Evolutionary conservation across 2,888 invertebrate species (phyloP).

Genomic region (Arrhopalites spinosus): DNA sequence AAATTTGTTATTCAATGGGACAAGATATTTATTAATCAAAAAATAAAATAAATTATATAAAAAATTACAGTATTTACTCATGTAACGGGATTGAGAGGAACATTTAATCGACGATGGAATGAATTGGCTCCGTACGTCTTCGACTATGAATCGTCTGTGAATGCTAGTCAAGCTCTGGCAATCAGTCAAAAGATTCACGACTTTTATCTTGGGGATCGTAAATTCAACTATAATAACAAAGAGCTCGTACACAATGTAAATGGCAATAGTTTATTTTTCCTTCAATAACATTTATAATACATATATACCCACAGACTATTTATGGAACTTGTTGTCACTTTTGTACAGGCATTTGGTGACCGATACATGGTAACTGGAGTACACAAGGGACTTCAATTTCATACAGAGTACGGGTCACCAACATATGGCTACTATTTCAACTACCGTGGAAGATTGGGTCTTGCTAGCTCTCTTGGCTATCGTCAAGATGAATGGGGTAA

Average conservation of each 20-base stretch:
- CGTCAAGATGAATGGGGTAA: constrained; percentile 36
- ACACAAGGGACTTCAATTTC: constrained; percentile 36
- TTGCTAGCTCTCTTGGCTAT: constrained; percentile 27
- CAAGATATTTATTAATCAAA: not conserved
- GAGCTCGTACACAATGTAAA: constrained; percentile 35
- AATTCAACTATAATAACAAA: constrained; percentile 33
- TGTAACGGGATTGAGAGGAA: constrained; percentile 27
- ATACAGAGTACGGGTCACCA: constrained; percentile 28
- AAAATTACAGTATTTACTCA: constrained; percentile 30
- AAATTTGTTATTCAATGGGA: not conserved
- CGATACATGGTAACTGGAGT: constrained; percentile 40
- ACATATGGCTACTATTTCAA: constrained; percentile 37
- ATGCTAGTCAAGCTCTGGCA: not conserved
- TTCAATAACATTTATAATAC: not conserved
- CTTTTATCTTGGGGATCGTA: constrained; percentile 29
- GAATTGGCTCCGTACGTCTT: constrained; percentile 30
- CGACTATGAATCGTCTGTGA: constrained; percentile 12
- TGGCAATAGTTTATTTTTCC: not conserved
- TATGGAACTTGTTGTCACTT: not conserved
- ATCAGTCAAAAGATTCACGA: constrained; percentile 26
- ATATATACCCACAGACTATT: not conserved
- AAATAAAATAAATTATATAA: not conserved
- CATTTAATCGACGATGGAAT: constrained; percentile 24
- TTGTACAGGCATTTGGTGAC: constrained; percentile 35
- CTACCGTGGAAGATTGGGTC: constrained; percentile 28